phyloP scores from a whole-genome alignment of 1,140 invertebrate genomes.

The Eumaeus atala region DNA sequence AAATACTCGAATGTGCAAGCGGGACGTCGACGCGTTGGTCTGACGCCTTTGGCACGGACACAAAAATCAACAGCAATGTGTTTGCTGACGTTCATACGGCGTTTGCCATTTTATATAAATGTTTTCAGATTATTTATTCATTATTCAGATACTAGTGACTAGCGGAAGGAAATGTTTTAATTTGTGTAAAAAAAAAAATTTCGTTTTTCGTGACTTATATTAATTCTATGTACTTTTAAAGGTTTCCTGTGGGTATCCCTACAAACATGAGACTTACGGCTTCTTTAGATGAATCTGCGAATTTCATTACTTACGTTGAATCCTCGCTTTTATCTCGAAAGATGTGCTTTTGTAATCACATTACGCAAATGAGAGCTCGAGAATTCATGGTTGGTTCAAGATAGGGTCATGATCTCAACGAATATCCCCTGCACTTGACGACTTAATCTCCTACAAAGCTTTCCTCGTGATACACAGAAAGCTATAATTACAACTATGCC shows the following conservation, averaged over 20 bases:
- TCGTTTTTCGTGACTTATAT: too few relatives aligned
- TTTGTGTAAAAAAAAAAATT: too few relatives aligned
- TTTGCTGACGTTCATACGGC: neutral
- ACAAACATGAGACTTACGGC: conserved; percentile 47
- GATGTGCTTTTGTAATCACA: conserved; percentile 73
- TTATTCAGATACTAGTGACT: too few relatives aligned
- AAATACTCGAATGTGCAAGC: conserved; percentile 8
- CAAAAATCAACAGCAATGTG: conserved; percentile 1
- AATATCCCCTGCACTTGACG: conserved; percentile 59
- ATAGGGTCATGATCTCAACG: conserved; percentile 63
- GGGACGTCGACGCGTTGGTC: neutral
- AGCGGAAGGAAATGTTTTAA: too few relatives aligned
- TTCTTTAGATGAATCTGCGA: conserved; percentile 36
- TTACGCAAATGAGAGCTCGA: conserved; percentile 69
- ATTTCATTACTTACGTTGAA: conserved; percentile 70
- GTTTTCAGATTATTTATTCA: too few relatives aligned
- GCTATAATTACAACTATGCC: conserved; percentile 3
- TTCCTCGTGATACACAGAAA: conserved; percentile 13
- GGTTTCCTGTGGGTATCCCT: conserved; percentile 25
- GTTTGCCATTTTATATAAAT: too few relatives aligned
- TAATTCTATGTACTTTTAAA: conserved; percentile 14
- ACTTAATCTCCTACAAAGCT: conserved; percentile 34
- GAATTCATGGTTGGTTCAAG: conserved; percentile 63
- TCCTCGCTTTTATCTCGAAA: conserved; percentile 64
- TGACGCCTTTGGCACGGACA: conserved; percentile 1